phyloP scores from a whole-genome alignment of 2,888 invertebrate genomes.

The Chelonus formosanus region DNA sequence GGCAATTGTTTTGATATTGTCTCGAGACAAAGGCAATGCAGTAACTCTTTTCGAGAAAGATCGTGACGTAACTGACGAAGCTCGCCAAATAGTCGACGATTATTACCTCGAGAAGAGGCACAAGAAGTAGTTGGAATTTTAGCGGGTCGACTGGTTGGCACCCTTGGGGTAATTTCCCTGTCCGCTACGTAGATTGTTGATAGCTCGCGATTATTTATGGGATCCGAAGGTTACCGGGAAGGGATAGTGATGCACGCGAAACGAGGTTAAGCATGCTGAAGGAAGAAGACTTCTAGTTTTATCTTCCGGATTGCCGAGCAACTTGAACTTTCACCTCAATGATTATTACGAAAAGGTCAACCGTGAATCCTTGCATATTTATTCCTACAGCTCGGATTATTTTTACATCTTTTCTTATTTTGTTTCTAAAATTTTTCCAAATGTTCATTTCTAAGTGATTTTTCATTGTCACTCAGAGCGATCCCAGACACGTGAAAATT shows the following conservation, averaged over 20 bases:
- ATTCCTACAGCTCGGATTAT: not conserved
- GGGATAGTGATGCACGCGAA: slow-evolving; percentile 2
- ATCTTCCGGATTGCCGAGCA: slow-evolving; percentile 8
- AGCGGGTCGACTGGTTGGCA: slow-evolving; percentile 34
- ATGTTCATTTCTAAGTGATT: slow-evolving; percentile 1
- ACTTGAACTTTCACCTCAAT: slow-evolving; percentile 13
- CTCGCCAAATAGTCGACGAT: slow-evolving; percentile 33
- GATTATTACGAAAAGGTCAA: slow-evolving; percentile 2
- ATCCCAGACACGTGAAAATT: slow-evolving; percentile 17
- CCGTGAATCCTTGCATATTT: slow-evolving; percentile 3
- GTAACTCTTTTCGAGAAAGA: slow-evolving; percentile 2
- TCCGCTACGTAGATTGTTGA: slow-evolving; percentile 38
- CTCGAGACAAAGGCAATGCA: not conserved
- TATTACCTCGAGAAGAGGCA: slow-evolving; percentile 16
- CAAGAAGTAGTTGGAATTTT: slow-evolving; percentile 18
- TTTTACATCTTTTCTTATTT: not conserved
- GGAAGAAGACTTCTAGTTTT: slow-evolving; percentile 8
- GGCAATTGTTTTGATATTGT: slow-evolving; percentile 4
- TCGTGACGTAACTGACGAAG: slow-evolving; percentile 12
- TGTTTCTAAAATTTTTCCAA: not conserved
- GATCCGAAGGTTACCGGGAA: slow-evolving; percentile 28
- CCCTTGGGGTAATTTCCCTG: slow-evolving; percentile 34
- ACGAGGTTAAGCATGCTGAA: slow-evolving; percentile 20
- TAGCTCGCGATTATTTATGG: slow-evolving; percentile 44
- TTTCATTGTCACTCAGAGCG: slow-evolving; percentile 19